Percentiles rank a stretch among this genome's conserved stretches.
Evolutionary conservation across 1,140 invertebrate genomes (phyloP).

Genomic region (Leucophenga varia): DNA sequence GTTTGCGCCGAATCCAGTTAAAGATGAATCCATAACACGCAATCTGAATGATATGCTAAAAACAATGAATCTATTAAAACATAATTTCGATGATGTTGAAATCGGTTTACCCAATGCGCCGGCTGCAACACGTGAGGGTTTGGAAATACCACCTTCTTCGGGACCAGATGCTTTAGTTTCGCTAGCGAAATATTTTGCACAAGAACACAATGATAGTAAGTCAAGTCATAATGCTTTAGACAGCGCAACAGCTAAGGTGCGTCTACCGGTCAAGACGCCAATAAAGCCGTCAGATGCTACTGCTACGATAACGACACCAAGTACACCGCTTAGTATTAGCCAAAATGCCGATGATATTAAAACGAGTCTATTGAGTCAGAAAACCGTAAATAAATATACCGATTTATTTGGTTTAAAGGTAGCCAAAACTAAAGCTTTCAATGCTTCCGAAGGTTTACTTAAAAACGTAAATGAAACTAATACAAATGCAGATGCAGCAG

Average conservation of each 20-base stretch:
- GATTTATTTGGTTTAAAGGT: constrained; percentile 58
- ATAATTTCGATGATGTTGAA: constrained; percentile 41
- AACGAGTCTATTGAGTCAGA: constrained; percentile 60
- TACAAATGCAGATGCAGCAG: constrained; percentile 15
- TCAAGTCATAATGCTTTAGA: constrained; percentile 30
- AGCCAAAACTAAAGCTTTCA: constrained; percentile 13
- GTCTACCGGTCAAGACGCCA: constrained; percentile 25
- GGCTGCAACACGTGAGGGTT: constrained; percentile 57
- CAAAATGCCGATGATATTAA: constrained; percentile 52
- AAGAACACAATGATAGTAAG: constrained; percentile 63
- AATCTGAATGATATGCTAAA: constrained; percentile 58
- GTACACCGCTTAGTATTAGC: constrained; percentile 30
- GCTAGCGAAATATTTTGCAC: constrained; percentile 75
- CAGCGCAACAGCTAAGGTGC: constrained; percentile 11
- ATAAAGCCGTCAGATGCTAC: constrained; percentile 36
- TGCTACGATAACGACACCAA: constrained; percentile 33
- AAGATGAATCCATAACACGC: constrained; percentile 46
- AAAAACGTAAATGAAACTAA: constrained; percentile 23
- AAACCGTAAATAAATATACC: constrained; percentile 64
- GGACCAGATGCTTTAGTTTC: constrained; percentile 75
- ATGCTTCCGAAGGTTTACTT: constrained; percentile 20
- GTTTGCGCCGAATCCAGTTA: constrained; percentile 38
- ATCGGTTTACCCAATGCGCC: constrained; percentile 12
- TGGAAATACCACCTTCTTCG: constrained; percentile 68
- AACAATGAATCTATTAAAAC: constrained; percentile 51